phyloP scores from a whole-genome alignment of 2,888 invertebrate genomes.

The Tolmerus cingulatus region DNA sequence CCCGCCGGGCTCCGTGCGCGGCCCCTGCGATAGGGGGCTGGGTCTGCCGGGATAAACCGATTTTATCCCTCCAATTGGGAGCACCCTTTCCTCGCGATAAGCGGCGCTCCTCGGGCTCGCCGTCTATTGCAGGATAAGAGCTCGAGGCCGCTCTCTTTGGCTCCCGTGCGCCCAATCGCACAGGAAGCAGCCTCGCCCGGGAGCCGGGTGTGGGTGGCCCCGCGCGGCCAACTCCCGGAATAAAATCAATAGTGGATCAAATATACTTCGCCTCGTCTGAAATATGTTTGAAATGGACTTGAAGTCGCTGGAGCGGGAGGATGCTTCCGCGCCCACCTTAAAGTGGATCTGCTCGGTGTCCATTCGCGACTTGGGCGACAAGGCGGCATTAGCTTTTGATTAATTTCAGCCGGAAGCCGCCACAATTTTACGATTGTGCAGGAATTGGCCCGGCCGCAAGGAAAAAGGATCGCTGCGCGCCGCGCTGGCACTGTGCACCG shows the following conservation, averaged over 20 bases:
- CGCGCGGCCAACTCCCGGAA: neutral
- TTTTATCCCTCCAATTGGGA: constrained; percentile 28
- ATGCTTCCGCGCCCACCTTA: neutral
- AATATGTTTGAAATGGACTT: neutral
- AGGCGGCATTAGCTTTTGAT: neutral
- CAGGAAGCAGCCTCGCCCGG: neutral
- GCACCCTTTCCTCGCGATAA: neutral
- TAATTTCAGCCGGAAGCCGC: neutral
- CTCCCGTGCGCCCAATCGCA: neutral
- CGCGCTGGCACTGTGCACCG: neutral
- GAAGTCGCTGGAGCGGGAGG: neutral
- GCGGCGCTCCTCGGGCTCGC: neutral
- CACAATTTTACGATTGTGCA: neutral
- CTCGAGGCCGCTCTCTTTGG: neutral
- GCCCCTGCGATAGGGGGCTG: constrained; percentile 8
- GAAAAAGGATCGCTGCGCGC: neutral
- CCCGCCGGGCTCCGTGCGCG: neutral
- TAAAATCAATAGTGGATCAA: constrained; percentile 33
- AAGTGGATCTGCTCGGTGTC: neutral
- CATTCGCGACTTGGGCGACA: neutral
- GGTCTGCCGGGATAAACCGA: neutral
- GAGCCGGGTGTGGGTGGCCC: neutral
- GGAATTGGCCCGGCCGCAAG: neutral
- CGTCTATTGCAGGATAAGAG: constrained; percentile 26
- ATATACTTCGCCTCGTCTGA: neutral